Evolutionary conservation across 1,140 invertebrate species (phyloP).

Genomic region (Meloidogyne chitwoodi): DNA sequence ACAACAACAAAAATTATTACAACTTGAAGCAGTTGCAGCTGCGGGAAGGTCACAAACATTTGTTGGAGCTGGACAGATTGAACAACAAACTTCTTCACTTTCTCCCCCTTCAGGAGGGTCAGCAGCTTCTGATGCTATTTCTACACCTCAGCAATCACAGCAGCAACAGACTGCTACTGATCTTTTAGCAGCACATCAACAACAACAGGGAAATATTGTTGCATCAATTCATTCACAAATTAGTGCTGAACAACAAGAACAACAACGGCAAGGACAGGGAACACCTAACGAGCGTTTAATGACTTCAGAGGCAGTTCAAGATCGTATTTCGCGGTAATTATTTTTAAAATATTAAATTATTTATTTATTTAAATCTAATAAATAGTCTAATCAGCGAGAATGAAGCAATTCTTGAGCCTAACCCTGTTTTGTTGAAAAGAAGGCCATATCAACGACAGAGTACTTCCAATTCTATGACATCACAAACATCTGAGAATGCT

Average conservation of each 20-base stretch:
- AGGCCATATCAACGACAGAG: slow-evolving; percentile 45
- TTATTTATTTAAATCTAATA: neutral
- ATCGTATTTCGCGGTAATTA: slow-evolving; percentile 37
- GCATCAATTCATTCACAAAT: neutral
- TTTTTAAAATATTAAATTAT: neutral
- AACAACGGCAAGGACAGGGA: slow-evolving; percentile 16
- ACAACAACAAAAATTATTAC: slow-evolving; percentile 1
- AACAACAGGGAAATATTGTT: neutral
- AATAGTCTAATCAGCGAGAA: slow-evolving; percentile 42
- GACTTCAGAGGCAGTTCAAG: slow-evolving; percentile 33
- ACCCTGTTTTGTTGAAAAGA: slow-evolving; percentile 45
- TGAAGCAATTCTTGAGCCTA: slow-evolving; percentile 49
- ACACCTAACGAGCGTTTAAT: slow-evolving; percentile 13
- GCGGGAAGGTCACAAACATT: neutral
- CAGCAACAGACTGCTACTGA: slow-evolving; percentile 1
- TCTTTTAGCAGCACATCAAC: neutral
- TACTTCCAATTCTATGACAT: slow-evolving; percentile 49
- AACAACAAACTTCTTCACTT: neutral
- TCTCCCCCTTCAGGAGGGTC: neutral
- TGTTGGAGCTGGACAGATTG: slow-evolving; percentile 7
- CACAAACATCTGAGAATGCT: slow-evolving; percentile 43
- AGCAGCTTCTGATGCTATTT: neutral
- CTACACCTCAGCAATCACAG: neutral
- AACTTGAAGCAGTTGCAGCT: neutral
- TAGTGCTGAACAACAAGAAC: neutral